Base-by-base conservation (phyloP, 2,888 invertebrate species). In the Lepeophtheirus nordmannii region DNA sequence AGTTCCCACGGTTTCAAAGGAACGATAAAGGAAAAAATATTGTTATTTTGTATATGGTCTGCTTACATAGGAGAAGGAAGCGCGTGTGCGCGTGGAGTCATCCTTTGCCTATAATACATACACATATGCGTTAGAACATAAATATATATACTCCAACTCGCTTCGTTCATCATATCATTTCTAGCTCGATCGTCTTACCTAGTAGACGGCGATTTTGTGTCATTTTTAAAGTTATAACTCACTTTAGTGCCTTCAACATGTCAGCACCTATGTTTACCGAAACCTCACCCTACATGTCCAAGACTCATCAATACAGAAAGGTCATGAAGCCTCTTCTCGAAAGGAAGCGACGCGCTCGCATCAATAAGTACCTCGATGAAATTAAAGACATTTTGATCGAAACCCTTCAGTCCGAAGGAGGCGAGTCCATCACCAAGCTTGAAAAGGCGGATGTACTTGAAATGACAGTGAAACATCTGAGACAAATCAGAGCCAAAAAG, bases 321-420 rank as follows among this genome's bases (percentile, higher is more conserved):
- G 85, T 87, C 69, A 87, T 86, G 78, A 87, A 87, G 74, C 87
- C 87, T 38, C 81, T 87, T 79, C 76, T 87, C 71, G 87, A 87
- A 74, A 77, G 87, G 68, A 86, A 87, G 73, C 77, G 87, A 62
- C 80, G 88, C 67, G 87, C 87, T 59, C 80, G 87, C 72, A 87
- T 87, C 75, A 86, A 87, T 75, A 82, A 85, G 53, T 87, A 87
- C 73, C 76, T 88, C 71, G 87, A 87, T 73, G 87, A 87, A 72
- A 79, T 87, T 60, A 87, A 87, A 75, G 86, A 87, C 72, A 79
- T 87, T 68, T 86, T 87, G 83, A 85, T 85, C 67, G 83, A 83
- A 30, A 85, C 86, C 61, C 77, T 86, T 39, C 84, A 86, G 80
- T 80, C 71, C 72, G 74, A 72, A 65, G 71, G 71, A 10, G 71